These are phyloP conservation scores for Daktulosphaira vitifoliae DNA, from an alignment of 1,140 invertebrate species.

Conservation along the genomic window DNA sequence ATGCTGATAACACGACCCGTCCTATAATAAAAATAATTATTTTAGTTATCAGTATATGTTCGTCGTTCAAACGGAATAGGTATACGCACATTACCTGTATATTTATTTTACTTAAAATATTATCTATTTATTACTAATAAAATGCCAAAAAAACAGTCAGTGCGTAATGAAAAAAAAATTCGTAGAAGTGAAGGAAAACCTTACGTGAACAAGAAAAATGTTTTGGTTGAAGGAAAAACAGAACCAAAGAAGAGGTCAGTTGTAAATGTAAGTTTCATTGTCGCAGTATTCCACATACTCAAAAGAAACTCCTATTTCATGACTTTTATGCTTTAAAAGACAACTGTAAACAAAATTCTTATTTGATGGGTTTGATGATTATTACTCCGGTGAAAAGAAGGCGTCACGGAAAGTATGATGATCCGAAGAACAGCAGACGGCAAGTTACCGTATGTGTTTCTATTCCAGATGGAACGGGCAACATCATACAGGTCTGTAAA, in stretches of 20 bases:
- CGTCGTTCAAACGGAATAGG: neutral
- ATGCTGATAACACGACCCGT: neutral
- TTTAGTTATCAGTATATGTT: neutral
- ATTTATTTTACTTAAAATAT: neutral
- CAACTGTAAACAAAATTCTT: neutral
- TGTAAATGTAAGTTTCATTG: conserved; percentile 1
- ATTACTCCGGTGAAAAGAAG: conserved; percentile 2
- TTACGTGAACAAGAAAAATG: neutral
- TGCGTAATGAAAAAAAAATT: neutral
- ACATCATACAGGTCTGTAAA: neutral
- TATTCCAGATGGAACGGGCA: too few relatives aligned
- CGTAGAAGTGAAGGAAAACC: conserved; percentile 2
- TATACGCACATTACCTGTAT: neutral
- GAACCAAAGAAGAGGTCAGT: neutral
- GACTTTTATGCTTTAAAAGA: neutral
- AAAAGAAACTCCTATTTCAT: conserved; percentile 2
- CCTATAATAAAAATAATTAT: neutral
- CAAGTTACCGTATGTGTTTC: too few relatives aligned
- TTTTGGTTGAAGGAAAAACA: neutral
- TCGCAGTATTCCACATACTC: neutral
- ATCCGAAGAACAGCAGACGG: too few relatives aligned
- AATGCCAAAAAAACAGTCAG: neutral
- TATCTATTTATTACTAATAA: neutral
- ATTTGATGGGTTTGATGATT: neutral
- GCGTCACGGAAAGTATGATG: neutral